These are phyloP conservation scores for Neostethus bicornis DNA, from an alignment of 2,797 vertebrate species.

Conservation along the genomic window DNA sequence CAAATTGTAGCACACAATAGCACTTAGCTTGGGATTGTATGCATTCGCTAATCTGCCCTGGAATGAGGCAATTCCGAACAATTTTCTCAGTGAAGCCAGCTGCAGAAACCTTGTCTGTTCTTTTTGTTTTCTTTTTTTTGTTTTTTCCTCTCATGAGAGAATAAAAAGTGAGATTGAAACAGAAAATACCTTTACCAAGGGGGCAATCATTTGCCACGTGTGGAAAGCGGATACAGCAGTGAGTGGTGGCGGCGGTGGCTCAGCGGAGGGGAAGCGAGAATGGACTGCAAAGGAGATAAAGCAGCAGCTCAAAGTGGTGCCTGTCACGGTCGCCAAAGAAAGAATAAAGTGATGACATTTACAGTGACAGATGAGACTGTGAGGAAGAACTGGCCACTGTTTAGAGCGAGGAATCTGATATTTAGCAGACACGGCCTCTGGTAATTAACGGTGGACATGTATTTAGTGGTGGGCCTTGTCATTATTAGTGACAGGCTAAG, in stretches of 20 bases:
- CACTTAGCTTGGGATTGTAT: constrained; percentile 91
- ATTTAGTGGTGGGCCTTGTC: constrained; percentile 86
- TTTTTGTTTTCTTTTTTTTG: neutral
- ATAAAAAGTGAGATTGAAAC: constrained; percentile 99
- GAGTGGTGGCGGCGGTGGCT: constrained; percentile 75
- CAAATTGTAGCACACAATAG: constrained; percentile 98
- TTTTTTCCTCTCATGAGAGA: constrained; percentile 89
- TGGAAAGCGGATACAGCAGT: constrained; percentile 95
- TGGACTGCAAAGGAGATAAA: constrained; percentile 81
- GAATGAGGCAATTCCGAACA: constrained; percentile 99
- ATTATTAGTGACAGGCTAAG: constrained; percentile 86
- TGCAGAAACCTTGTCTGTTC: constrained; percentile 88
- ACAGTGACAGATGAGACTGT: constrained; percentile 93
- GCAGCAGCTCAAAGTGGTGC: constrained; percentile 82
- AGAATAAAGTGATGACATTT: constrained; percentile 96
- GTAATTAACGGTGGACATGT: constrained; percentile 91
- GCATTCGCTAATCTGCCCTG: constrained; percentile 99
- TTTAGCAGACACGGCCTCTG: constrained; percentile 90
- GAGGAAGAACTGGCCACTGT: constrained; percentile 85
- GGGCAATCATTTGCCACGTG: constrained; percentile 97
- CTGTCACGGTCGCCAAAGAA: constrained; percentile 87
- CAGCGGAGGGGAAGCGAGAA: constrained; percentile 79
- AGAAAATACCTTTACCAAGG: constrained; percentile 97
- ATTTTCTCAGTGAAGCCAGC: constrained; percentile 99
- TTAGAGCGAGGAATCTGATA: constrained; percentile 91